These are phyloP conservation scores for Semotilus atromaculatus DNA, from an alignment of 2,797 vertebrate genomes.

Conservation along the genomic window DNA sequence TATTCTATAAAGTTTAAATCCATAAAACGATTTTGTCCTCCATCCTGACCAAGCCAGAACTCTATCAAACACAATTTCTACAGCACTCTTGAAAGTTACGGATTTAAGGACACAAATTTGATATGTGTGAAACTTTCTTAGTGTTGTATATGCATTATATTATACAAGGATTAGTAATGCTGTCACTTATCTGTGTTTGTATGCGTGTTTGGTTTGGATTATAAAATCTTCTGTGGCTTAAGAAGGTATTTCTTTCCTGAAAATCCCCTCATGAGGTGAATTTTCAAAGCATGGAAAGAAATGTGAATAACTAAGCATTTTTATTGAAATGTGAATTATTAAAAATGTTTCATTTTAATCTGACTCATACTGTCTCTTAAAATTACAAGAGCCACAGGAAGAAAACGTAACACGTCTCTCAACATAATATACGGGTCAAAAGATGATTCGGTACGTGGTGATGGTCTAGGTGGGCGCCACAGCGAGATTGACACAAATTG, in stretches of 20 bases:
- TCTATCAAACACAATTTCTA: slow-evolving; percentile 25
- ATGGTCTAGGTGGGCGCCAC: background rate
- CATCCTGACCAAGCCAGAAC: slow-evolving; percentile 8
- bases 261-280: background rate
- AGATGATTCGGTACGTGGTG: background rate
- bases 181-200: slow-evolving; percentile 27
- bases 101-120: slow-evolving; percentile 14
- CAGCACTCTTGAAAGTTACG: background rate
- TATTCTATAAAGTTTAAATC: slow-evolving; percentile 19
- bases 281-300: slow-evolving; percentile 4
- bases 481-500: slow-evolving; percentile 3
- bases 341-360: background rate
- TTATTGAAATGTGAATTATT: background rate
- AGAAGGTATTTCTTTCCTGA: slow-evolving; percentile 4
- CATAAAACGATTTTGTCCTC: slow-evolving; percentile 14
- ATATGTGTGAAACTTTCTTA: slow-evolving; percentile 32
- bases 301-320: background rate
- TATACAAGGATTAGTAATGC: slow-evolving; percentile 35
- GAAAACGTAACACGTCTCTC: background rate
- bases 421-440: background rate
- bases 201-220: slow-evolving; percentile 28
- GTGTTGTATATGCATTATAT: slow-evolving; percentile 10
- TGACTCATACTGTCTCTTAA: background rate
- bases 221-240: slow-evolving; percentile 1
- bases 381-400: background rate